Conservation (phyloP, 2,113 vertebrate genomes). For the Cyphotilapia sp. region DNA sequence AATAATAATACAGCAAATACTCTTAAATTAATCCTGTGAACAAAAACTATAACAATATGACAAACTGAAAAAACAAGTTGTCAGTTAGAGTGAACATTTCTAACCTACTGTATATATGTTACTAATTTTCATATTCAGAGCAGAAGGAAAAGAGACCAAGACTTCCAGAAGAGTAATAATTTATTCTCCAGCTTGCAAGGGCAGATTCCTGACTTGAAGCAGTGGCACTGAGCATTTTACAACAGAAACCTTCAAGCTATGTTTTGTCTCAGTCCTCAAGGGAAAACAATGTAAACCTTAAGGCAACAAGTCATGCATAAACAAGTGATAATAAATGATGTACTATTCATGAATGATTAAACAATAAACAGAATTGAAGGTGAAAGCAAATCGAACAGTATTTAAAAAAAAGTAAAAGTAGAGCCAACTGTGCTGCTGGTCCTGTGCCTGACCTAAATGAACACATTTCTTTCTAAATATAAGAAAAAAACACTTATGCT, state of each 20-base stretch:
- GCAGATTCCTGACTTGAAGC: neutral
- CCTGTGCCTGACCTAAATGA: neutral
- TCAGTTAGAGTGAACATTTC: neutral
- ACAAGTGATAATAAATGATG: slow-evolving; percentile 60
- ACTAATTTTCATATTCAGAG: neutral
- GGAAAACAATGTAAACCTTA: slow-evolving; percentile 38
- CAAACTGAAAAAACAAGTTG: neutral
- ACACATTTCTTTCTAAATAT: neutral
- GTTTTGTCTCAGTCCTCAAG: slow-evolving; percentile 13
- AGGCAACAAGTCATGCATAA: slow-evolving; percentile 51
- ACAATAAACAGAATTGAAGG: slow-evolving; percentile 33
- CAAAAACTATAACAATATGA: neutral
- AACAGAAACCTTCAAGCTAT: slow-evolving; percentile 10
- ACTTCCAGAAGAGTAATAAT: neutral
- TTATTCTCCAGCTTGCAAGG: neutral
- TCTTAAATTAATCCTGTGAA: neutral
- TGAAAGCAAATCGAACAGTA: slow-evolving; percentile 7
- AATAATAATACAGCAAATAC: neutral
- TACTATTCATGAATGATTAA: slow-evolving; percentile 62
- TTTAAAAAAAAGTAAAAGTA: slow-evolving; percentile 14
- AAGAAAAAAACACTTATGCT: neutral
- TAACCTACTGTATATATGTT: neutral
- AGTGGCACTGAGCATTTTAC: slow-evolving; percentile 1
- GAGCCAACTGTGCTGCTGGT: neutral
- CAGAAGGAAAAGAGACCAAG: neutral